phyloP scores from a whole-genome alignment of 2,888 invertebrate genomes.

The Taenaris catops region DNA sequence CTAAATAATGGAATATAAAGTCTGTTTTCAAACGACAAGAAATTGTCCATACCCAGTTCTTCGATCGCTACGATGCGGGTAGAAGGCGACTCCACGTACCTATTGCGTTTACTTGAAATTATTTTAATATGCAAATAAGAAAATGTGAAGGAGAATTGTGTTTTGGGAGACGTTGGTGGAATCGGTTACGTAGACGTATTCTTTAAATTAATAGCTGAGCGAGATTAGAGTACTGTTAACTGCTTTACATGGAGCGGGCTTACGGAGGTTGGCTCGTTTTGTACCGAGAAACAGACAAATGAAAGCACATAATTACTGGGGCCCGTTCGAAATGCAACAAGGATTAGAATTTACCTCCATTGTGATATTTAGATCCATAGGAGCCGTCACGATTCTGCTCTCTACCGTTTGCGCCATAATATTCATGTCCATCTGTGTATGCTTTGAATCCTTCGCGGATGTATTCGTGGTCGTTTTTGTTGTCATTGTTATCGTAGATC shows the following conservation, averaged over 20 bases:
- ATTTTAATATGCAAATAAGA: constrained; percentile 80
- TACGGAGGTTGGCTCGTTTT: constrained; percentile 63
- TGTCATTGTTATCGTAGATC: constrained; percentile 78
- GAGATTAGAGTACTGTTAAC: constrained; percentile 78
- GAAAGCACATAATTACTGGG: constrained; percentile 79
- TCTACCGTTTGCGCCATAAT: constrained; percentile 73
- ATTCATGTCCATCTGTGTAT: constrained; percentile 70
- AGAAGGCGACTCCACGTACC: constrained; percentile 60
- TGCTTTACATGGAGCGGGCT: constrained; percentile 75
- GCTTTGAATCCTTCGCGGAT: constrained; percentile 82
- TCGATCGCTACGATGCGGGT: constrained; percentile 36
- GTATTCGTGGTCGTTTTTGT: constrained; percentile 83
- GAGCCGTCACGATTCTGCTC: constrained; percentile 64
- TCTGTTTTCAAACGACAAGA: constrained; percentile 36
- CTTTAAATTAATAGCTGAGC: constrained; percentile 76
- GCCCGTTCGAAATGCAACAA: constrained; percentile 75
- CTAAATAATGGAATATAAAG: constrained; percentile 39
- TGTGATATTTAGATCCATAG: constrained; percentile 72
- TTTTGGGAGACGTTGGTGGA: constrained; percentile 59
- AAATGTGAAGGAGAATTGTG: constrained; percentile 73
- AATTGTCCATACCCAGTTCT: constrained; percentile 41
- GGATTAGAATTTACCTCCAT: constrained; percentile 76
- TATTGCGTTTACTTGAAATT: constrained; percentile 77
- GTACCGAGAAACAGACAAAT: constrained; percentile 68
- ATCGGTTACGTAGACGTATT: constrained; percentile 75